Percentiles rank a stretch among this genome's conserved stretches.
These are phyloP conservation scores for Leptopterna dolabrata DNA, from an alignment of 2,888 invertebrate species.

Conservation along the genomic window DNA sequence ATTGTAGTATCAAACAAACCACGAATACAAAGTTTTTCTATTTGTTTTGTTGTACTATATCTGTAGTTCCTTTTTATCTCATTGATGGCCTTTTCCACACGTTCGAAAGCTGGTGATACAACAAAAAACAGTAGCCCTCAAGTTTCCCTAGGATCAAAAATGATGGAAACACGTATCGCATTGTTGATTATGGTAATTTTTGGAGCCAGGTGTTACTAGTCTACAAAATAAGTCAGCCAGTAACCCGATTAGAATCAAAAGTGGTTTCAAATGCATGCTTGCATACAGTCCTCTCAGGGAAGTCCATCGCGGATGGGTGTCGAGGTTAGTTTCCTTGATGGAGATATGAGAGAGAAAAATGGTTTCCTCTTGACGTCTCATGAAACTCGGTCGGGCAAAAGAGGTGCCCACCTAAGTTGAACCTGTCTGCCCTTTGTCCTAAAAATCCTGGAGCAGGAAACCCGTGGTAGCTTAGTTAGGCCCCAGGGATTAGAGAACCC, in stretches of 20 bases:
- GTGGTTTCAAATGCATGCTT: neutral
- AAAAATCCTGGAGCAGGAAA: neutral
- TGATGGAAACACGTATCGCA: too few relatives aligned
- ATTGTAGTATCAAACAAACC: too few relatives aligned
- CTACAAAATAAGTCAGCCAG: neutral
- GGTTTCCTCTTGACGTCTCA: neutral
- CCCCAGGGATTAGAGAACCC: slow-evolving; percentile 37
- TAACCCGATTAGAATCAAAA: slow-evolving; percentile 9
- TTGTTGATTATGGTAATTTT: neutral
- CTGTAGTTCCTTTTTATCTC: too few relatives aligned
- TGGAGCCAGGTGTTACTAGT: neutral
- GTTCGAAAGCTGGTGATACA: too few relatives aligned
- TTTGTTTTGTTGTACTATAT: too few relatives aligned
- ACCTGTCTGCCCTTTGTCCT: neutral
- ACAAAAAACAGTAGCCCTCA: too few relatives aligned
- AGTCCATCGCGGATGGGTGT: neutral
- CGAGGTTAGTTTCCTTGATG: neutral
- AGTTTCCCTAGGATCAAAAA: too few relatives aligned
- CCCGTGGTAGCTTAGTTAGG: slow-evolving; percentile 26
- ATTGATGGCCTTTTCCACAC: too few relatives aligned
- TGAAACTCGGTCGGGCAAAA: neutral
- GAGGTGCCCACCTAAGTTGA: slow-evolving; percentile 44
- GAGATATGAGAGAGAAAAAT: neutral
- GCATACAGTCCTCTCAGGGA: neutral
- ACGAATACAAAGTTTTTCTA: too few relatives aligned